Base-by-base conservation (phyloP, 2,888 invertebrate genomes). In the Ceraclea dissimilis region DNA sequence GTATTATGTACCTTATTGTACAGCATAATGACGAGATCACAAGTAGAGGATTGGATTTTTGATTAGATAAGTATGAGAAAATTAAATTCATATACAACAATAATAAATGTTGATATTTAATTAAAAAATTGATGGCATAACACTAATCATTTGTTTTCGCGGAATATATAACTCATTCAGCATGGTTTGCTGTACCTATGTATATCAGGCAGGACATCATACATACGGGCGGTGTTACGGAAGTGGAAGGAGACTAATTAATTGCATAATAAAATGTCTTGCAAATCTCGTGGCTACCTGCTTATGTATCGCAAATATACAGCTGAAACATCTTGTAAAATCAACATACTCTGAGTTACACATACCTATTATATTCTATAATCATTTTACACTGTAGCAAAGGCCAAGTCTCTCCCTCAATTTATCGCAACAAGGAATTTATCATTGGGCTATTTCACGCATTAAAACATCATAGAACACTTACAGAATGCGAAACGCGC, bases 361-460 rank as follows among this genome's bases (percentile, higher is more conserved):
- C 16, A 39, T 39, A n/a, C 16, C 39, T 39, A 16, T 39, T 8
- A 39, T 39, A 39, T 39, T 39, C 39, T 10, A 26, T 26, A 26
- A 26, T n/a, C 39, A 39, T 39, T 39, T 46, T 49, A 53, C 39
- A 51, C 49, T 34, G 26, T 46, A 26, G 49, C 50, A 56, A 22
- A 43, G 31, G 50, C 19, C 49, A 50, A 47, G 59, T 59, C 59
- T 59, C 59, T 59, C 59, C 59, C 53, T 56, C 46, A 44, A 47
- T 44, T 59, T 56, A 43, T 49, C 50, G 48, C 17, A 39, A 16
- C 22, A 16, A 20, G 8, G 13, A 16, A 8, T 39, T 39, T 39
- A 4, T 39, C 2, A 5, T 13, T 8, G 8, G 16, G 13, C 13
- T n/a, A 39, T n/a, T 13, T 39, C 16, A 39, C 13, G 39, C 16